phyloP scores from a whole-genome alignment of 2,888 invertebrate genomes.

The Pyrocoelia pectoralis region DNA sequence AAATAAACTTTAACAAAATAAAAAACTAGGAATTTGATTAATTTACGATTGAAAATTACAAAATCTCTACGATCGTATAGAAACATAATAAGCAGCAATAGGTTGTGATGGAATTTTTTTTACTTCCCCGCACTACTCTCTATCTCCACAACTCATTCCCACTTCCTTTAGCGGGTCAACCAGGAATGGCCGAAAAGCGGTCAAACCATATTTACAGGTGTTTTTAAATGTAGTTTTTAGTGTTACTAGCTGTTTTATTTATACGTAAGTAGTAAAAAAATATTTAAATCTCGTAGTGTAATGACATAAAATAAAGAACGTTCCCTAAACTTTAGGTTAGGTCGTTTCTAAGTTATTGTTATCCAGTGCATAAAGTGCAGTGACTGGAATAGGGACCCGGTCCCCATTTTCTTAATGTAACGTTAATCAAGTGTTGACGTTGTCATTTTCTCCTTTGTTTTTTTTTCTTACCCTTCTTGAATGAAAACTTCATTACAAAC shows the following conservation, averaged over 20 bases:
- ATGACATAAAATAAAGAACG: not conserved
- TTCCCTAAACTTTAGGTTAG: constrained; percentile 21
- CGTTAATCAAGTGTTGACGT: constrained; percentile 53
- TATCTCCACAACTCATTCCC: constrained; percentile 52
- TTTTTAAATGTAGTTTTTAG: constrained; percentile 57
- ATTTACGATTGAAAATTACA: no score
- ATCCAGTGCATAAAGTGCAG: constrained; percentile 58
- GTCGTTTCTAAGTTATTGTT: constrained; percentile 52
- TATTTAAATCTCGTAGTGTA: not conserved
- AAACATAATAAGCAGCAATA: no score
- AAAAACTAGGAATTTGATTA: no score
- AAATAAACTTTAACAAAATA: no score
- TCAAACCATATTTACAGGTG: constrained; percentile 61
- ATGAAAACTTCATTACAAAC: constrained; percentile 6
- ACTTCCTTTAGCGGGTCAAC: constrained; percentile 60
- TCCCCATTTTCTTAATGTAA: constrained; percentile 55
- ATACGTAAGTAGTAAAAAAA: constrained; percentile 39
- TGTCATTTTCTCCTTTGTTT: constrained; percentile 23
- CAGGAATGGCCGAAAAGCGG: constrained; percentile 62
- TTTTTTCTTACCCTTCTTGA: not conserved
- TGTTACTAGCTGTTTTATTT: constrained; percentile 43
- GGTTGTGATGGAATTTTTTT: not conserved
- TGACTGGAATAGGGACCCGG: constrained; percentile 51
- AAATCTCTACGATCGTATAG: no score
- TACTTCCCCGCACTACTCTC: constrained; percentile 38